Percentiles rank a stretch among this genome's conserved stretches.
Conservation (phyloP, 2,113 vertebrate species). For the Callithrix jacchus region DNA sequence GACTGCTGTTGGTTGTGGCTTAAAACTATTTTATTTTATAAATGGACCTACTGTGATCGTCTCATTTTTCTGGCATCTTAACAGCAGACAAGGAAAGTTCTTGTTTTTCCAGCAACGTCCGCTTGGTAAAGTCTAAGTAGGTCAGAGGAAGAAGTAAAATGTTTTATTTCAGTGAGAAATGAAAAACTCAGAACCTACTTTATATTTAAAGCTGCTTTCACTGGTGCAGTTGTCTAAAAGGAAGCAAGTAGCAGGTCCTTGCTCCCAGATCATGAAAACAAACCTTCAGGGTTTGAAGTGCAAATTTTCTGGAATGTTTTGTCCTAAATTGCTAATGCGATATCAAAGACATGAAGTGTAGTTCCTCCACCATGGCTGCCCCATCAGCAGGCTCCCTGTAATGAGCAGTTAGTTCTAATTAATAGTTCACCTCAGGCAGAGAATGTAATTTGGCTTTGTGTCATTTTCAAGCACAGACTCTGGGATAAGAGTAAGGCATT, state of each 20-base stretch:
- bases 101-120: slow-evolving; percentile 26
- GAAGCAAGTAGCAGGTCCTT: background rate
- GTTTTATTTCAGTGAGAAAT: slow-evolving; percentile 52
- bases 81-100: slow-evolving; percentile 57
- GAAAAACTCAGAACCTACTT: slow-evolving; percentile 49
- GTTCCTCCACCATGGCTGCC: fast-evolving
- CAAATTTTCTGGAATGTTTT: background rate
- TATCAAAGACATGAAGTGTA: background rate
- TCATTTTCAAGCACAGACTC: background rate
- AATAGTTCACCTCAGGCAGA: background rate
- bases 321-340: background rate
- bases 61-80: slow-evolving; percentile 36
- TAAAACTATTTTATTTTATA: slow-evolving; percentile 44
- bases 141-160: slow-evolving; percentile 59
- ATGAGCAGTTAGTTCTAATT: background rate
- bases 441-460: background rate
- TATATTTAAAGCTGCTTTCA: slow-evolving; percentile 45
- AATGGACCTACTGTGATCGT: background rate
- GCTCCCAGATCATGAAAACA: background rate
- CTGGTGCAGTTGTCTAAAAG: background rate
- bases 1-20: background rate
- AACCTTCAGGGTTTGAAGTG: background rate
- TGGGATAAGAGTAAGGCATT: background rate
- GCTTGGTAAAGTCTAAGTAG: slow-evolving; percentile 60
- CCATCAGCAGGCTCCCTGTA: background rate